A percentile compares a stretch with the other conserved stretches of the same genome.
These are phyloP conservation scores for Ormyrus nitidulus DNA, from an alignment of 2,888 invertebrate genomes.

Conservation along the genomic window DNA sequence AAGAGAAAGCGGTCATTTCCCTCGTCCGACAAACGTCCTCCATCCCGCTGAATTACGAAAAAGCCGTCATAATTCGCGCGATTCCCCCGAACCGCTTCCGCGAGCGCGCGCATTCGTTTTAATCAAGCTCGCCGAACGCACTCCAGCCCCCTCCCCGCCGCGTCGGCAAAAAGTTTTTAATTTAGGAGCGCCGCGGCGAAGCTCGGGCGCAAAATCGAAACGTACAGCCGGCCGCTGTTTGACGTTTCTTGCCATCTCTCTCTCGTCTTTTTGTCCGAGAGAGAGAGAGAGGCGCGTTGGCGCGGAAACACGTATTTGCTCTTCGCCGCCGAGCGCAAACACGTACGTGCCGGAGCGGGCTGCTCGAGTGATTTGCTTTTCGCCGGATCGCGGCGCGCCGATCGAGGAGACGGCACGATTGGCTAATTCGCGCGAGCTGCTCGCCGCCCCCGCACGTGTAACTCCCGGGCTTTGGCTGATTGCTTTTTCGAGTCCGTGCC, in stretches of 20 bases:
- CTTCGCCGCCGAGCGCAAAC: slow-evolving; percentile 3
- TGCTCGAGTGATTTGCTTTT: neutral
- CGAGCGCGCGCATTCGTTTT: slow-evolving; percentile 17
- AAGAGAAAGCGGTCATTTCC: neutral
- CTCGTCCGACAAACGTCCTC: no score
- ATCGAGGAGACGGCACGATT: slow-evolving; percentile 2
- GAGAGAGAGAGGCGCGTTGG: neutral
- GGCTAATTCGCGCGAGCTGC: slow-evolving; percentile 13
- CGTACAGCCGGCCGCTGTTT: neutral
- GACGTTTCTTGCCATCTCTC: slow-evolving; percentile 3
- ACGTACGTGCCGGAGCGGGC: neutral
- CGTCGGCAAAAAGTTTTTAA: slow-evolving; percentile 39
- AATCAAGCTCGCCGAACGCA: slow-evolving; percentile 18
- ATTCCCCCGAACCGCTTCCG: no score
- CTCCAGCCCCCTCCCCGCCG: neutral
- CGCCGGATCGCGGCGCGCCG: neutral
- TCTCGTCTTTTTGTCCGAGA: neutral
- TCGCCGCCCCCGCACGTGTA: neutral
- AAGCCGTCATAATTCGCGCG: no score
- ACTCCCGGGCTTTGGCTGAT: no score
- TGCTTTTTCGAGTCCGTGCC: no score
- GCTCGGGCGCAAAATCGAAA: slow-evolving; percentile 3
- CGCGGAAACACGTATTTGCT: slow-evolving; percentile 24
- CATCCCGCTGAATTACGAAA: no score
- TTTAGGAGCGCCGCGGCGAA: slow-evolving; percentile 1